Evolutionary conservation across 64 coral and sea anemone species (phyloP), one percentile per base, ranked within the genome.

Genomic region (Trachythela sp.): DNA sequence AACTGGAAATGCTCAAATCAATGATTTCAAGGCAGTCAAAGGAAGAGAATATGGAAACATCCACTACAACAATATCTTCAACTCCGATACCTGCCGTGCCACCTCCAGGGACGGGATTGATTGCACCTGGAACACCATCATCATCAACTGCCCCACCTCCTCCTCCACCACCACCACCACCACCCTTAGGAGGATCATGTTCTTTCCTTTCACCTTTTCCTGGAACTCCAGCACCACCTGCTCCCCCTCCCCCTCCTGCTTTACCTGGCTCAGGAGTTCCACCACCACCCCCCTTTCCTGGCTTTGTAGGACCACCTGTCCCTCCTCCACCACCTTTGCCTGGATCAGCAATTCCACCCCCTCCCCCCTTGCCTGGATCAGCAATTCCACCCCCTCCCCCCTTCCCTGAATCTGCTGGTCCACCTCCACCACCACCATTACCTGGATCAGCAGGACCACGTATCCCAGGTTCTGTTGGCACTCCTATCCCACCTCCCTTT

Each of bases 351-450:
- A 37, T 34, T 37, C 84, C 42, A 3, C 95, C 92, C 9, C 95
- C 92, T 2, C 91, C 95, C 9, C 92, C 90, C 4, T 13, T 97
- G 0, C 92, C 95, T 24, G 95, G 95, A 30, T 92, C 92, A 35
- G 84, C 34, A 24, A 90, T 90, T 0, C 94, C 94, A 51, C 92
- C 92, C 0, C 94, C 94, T 1, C 94, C 94, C 2, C 94, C 94
- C 0, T 92, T 89, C 36, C 90, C 85, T 45, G 92, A 91, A 15
- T 91, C 91, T 86, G 86, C 85, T 1, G 89, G 91, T 5, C 51
- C 87, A 5, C 95, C 95, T 49, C 95, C 90, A 48, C 94, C 89
- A 13, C 93, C 87, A 26, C 86, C 90, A 6, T 31, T 94, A 32
- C 86, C 86, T 39, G 84, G 84, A 45, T 45, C 42, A 11, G 4